Base-by-base conservation (phyloP, 1,140 invertebrate genomes). In the Cataglyphis hispanica region DNA sequence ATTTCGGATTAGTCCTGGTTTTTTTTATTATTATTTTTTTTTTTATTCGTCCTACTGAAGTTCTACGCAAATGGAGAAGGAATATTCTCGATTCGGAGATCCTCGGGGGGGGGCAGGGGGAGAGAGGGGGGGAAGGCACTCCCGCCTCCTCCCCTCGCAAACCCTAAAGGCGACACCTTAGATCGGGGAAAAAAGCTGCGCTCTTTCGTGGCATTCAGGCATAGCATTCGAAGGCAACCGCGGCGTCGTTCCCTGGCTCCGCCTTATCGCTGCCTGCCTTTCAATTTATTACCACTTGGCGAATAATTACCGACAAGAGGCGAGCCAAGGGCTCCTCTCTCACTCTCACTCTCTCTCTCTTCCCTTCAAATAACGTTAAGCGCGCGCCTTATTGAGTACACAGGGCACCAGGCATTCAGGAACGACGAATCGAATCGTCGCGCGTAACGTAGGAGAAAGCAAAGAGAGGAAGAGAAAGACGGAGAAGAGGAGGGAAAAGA, bases 211-310 rank as follows among this genome's bases (percentile, higher is more conserved):
- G 67, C 56, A 61, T 74, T 74, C 67, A 83, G 53, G 78, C 40
- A 75, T 2, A 31, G 72, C 34, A 50, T 22, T 19, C 53, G 67
- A 69, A 83, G 72, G 67, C 67, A 56, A 58, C 50, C 67, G 67
- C 78, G 37, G 78, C 53, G 67, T 60, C 31, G 31, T 31, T 31
- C 72, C 50, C 37, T 85, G 77, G 58, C 85, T 63, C 60, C 83
- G 81, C 80, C 77, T 90, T 87, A 88, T 88, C 84, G 89, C 78
- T 87, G 88, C 84, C 87, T 84, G 74, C 81, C 81, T 91, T 93
- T 92, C 91, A 93, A 90, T 92, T 93, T 92, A 93, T 93, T 93
- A 89, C 91, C 90, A 91, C 92, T 93, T 87, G 90, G 91, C 89
- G 90, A 92, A 92, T 93, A 93, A 93, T 93, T 93, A 92, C 88